Conservation (phyloP, 1,140 invertebrate genomes). For the Nylanderia fulva region DNA sequence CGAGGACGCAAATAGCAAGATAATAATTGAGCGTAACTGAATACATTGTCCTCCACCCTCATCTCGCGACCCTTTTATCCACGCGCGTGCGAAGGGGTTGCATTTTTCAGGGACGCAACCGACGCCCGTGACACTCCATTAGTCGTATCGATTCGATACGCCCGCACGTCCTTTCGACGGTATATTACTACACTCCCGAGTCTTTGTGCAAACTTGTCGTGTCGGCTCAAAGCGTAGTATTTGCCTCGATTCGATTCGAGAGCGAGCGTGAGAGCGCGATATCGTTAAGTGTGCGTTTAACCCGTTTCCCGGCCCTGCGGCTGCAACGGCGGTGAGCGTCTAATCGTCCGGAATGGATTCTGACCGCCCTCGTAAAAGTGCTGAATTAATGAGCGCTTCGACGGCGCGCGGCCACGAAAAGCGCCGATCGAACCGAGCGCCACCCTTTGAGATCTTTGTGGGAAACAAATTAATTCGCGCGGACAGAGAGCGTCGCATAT, state of each 20-base stretch:
- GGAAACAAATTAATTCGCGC: conserved; percentile 50
- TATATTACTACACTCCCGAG: conserved; percentile 12
- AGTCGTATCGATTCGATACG: conserved; percentile 16
- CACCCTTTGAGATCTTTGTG: conserved; percentile 34
- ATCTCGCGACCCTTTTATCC: neutral
- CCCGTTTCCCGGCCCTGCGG: neutral
- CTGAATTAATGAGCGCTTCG: conserved; percentile 33
- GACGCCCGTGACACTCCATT: neutral
- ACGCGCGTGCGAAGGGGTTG: neutral
- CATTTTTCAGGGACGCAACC: conserved; percentile 33
- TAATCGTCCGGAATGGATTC: conserved; percentile 48
- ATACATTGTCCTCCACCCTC: neutral
- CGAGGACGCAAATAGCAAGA: neutral
- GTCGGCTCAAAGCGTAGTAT: conserved; percentile 23
- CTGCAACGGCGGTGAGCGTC: neutral
- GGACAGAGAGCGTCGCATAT: conserved; percentile 14
- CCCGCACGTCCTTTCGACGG: neutral
- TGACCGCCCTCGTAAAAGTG: conserved; percentile 21
- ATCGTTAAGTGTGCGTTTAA: conserved; percentile 46
- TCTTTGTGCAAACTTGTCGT: conserved; percentile 50
- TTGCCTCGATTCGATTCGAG: conserved; percentile 58
- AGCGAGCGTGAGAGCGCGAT: conserved; percentile 25
- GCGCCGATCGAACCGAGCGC: conserved; percentile 27
- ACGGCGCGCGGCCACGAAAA: conserved; percentile 23
- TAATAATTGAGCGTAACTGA: conserved; percentile 58